Evolutionary conservation across 1,140 invertebrate genomes (phyloP).

Genomic region (Brevipalpus yothersi): DNA sequence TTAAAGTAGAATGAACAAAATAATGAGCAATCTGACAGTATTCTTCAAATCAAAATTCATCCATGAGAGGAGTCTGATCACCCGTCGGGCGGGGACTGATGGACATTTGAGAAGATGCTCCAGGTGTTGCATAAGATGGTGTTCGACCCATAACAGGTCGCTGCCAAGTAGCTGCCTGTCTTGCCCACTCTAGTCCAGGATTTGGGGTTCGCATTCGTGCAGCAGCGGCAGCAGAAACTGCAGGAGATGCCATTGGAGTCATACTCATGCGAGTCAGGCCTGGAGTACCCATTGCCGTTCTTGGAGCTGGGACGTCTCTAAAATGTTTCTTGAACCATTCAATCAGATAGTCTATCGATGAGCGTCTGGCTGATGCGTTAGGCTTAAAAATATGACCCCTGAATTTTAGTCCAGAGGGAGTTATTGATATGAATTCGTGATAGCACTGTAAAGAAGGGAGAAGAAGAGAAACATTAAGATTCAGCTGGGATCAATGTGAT

Average conservation of each 20-base stretch:
- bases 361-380: too few species aligned
- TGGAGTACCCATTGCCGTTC: not conserved
- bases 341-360: too few species aligned
- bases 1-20: too few species aligned
- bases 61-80: slow-evolving; percentile 8
- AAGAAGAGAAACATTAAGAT: slow-evolving; percentile 12
- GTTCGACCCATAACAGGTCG: not conserved
- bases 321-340: too few species aligned
- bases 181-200: not conserved
- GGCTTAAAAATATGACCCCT: not conserved
- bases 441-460: not conserved
- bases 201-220: not conserved
- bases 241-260: too few species aligned
- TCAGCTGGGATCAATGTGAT: not conserved
- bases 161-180: not conserved
- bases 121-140: slow-evolving; percentile 6
- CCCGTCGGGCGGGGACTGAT: slow-evolving; percentile 7
- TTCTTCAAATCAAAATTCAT: not conserved
- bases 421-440: not conserved
- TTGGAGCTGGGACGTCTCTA: too few species aligned
- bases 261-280: not conserved
- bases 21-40: too few species aligned
- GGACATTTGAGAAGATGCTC: slow-evolving; percentile 8
- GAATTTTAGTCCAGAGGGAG: not conserved
- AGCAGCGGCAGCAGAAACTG: not conserved